Evolutionary conservation across 2,113 vertebrate species (phyloP).

Genomic region (Oceanodroma tethys): DNA sequence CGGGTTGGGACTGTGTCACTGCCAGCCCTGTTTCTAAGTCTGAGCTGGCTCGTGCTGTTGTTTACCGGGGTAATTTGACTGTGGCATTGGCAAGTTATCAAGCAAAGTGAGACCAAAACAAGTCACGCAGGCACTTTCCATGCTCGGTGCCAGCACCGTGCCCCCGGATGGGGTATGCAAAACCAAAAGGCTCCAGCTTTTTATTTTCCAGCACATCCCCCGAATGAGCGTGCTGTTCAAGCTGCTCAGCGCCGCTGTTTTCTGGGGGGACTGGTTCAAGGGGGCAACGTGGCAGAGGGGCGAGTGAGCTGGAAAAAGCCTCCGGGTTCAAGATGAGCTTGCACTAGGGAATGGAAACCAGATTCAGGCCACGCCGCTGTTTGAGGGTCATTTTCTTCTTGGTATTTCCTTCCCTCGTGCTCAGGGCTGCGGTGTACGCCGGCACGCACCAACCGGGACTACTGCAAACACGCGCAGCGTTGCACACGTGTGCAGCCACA

Average conservation of each 20-base stretch:
- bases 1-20: neutral
- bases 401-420: neutral
- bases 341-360: neutral
- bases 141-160: neutral
- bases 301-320: neutral
- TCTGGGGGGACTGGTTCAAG: no score
- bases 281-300: fast-evolving
- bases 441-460: neutral
- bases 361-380: neutral
- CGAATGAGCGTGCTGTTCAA: fast-evolving
- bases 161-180: neutral
- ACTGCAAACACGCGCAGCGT: fast-evolving
- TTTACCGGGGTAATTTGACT: neutral
- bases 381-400: neutral
- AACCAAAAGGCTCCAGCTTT: neutral
- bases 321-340: no score
- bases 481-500: fast-evolving
- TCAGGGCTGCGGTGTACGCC: fast-evolving
- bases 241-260: fast-evolving
- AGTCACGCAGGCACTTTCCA: neutral
- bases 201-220: neutral
- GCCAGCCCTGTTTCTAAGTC: neutral
- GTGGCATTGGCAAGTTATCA: neutral
- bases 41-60: neutral
- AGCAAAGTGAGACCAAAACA: neutral